These are phyloP conservation scores for Glomeris maerens DNA, from an alignment of 1,140 invertebrate genomes.

Conservation along the genomic window DNA sequence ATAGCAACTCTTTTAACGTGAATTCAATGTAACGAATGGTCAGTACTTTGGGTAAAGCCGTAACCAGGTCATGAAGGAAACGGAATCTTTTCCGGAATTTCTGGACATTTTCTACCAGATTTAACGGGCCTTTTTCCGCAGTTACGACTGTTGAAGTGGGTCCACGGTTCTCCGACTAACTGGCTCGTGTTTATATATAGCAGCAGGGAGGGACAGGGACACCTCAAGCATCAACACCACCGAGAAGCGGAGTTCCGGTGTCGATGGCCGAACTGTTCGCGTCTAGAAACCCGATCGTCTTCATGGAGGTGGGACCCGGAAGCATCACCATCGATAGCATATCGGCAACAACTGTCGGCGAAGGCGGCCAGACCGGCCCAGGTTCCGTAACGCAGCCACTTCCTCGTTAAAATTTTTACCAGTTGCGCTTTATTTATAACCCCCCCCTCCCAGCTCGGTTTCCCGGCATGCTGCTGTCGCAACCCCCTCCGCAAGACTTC, in stretches of 20 bases:
- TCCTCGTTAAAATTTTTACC: background rate
- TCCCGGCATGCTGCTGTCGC: conserved; percentile 21
- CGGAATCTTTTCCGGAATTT: too few species aligned
- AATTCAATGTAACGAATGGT: too few species aligned
- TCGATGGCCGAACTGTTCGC: conserved; percentile 4
- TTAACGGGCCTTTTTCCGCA: too few species aligned
- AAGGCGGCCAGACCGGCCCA: conserved; percentile 7
- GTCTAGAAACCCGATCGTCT: conserved; percentile 40
- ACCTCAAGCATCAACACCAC: conserved; percentile 20
- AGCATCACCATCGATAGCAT: conserved; percentile 42
- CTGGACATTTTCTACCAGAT: too few species aligned
- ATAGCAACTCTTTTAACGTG: too few species aligned
- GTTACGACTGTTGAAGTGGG: too few species aligned
- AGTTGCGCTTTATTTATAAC: too few species aligned
- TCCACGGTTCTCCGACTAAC: too few species aligned
- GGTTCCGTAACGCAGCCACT: conserved; percentile 6
- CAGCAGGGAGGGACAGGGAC: conserved; percentile 1
- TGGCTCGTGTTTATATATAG: conserved; percentile 7
- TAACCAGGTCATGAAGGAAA: too few species aligned
- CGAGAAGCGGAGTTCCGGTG: conserved; percentile 9
- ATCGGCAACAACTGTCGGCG: conserved; percentile 27
- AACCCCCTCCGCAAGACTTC: conserved; percentile 34
- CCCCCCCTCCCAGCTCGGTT: too few species aligned
- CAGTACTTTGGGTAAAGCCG: too few species aligned
- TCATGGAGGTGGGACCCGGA: conserved; percentile 52